Percentiles rank a stretch among this genome's conserved stretches.
phyloP scores from a whole-genome alignment of 2,113 vertebrate genomes.

The Ondatra zibethicus region DNA sequence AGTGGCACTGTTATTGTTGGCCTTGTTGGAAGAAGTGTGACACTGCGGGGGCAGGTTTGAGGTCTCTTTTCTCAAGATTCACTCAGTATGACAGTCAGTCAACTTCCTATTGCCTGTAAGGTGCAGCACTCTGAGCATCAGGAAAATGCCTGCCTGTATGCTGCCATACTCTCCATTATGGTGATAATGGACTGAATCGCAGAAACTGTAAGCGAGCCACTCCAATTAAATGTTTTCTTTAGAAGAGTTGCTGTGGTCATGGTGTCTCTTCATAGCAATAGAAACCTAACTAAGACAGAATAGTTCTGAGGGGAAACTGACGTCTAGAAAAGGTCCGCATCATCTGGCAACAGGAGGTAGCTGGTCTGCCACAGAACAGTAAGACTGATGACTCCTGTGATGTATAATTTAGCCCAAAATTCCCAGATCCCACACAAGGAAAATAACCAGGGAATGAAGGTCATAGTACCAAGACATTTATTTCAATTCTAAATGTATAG shows the following conservation, averaged over 20 bases:
- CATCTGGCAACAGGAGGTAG: constrained; percentile 24
- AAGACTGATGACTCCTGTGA: constrained; percentile 60
- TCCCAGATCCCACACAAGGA: constrained; percentile 26
- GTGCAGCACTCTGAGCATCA: background rate
- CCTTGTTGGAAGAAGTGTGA: background rate
- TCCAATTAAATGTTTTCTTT: too few species aligned
- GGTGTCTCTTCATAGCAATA: background rate
- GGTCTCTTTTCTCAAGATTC: background rate
- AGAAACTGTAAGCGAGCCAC: too few species aligned
- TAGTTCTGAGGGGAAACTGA: background rate
- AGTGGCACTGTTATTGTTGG: background rate
- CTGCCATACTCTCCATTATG: background rate
- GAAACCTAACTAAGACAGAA: background rate
- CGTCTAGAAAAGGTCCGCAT: background rate
- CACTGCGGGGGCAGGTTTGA: background rate
- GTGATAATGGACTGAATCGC: background rate
- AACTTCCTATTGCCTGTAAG: background rate
- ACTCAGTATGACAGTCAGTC: background rate
- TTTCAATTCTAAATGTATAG: background rate
- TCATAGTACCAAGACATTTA: background rate
- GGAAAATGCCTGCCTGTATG: background rate
- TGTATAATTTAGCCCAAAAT: constrained; percentile 37
- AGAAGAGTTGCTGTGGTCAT: background rate
- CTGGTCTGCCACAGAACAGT: constrained; percentile 45
- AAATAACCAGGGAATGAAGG: constrained; percentile 7